A percentile compares a stretch with the other conserved stretches of the same genome.
Conservation (phyloP, 2,888 invertebrate genomes). For the Zelleria hepariella region DNA sequence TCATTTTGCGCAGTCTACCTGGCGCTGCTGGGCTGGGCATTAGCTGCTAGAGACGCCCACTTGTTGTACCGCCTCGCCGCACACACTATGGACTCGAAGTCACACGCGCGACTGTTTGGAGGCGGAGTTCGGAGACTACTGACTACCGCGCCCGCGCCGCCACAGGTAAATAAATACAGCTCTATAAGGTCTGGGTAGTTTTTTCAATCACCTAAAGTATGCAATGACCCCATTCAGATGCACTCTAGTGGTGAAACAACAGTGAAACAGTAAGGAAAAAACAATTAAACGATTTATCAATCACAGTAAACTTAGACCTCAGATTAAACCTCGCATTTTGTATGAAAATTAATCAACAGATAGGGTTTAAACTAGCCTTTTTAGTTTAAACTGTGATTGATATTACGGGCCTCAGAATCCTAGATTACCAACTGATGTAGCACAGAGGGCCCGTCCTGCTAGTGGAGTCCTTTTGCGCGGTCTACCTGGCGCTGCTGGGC, state of each 20-base stretch:
- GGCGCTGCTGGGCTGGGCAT: slow-evolving; percentile 91
- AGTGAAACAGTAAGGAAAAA: too few species aligned
- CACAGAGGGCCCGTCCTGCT: slow-evolving; percentile 90
- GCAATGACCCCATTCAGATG: too few species aligned
- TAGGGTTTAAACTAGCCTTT: too few species aligned
- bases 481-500: slow-evolving; percentile 91
- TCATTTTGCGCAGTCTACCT: slow-evolving; percentile 94
- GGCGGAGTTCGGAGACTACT: slow-evolving; percentile 91
- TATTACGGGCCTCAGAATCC: too few species aligned
- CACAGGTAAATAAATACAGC: neutral
- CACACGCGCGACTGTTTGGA: slow-evolving; percentile 89
- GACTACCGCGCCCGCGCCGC: slow-evolving; percentile 78
- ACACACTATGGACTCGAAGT: slow-evolving; percentile 81
- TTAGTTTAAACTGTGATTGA: too few species aligned
- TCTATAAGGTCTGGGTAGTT: neutral
- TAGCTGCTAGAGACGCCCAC: slow-evolving; percentile 94
- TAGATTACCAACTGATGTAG: too few species aligned
- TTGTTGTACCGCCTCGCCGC: slow-evolving; percentile 85
- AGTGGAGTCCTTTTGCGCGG: slow-evolving; percentile 93
- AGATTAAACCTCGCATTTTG: too few species aligned
- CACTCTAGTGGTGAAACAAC: too few species aligned
- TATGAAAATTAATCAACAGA: too few species aligned
- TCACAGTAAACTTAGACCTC: too few species aligned
- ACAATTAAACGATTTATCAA: too few species aligned
- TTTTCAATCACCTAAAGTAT: too few species aligned